Base-by-base conservation (phyloP, 2,888 invertebrate genomes). In the Stegana nigrithorax region DNA sequence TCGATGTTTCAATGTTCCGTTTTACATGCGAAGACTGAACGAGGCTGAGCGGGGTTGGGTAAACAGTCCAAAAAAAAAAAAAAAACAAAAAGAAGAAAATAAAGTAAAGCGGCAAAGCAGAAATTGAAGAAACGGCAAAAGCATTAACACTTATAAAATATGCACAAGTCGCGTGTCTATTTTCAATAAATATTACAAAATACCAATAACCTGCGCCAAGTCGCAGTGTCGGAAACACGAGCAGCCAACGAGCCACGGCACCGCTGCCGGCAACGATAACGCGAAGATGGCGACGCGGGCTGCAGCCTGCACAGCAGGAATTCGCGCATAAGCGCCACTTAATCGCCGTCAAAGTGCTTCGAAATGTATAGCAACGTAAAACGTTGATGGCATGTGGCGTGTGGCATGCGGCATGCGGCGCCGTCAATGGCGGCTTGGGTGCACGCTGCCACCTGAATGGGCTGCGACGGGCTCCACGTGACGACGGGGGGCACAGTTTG, bases 91-190 rank as follows among this genome's bases (percentile, higher is more conserved):
- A 10, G 3, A 5, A 32, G n/a, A 32, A n/a, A 32, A 32, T 12
- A 32, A 32, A 12, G 32, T 32, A 10, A 32, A n/a, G 2, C n/a
- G 32, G 32, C 32, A 32, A 32, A 5, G 74, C 74, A 12, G 27
- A 19, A 47, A 47, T 23, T 7, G 27, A 19, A 17, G 23, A 27
- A 45, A 32, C 23, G 29, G 23, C 32, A 55, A 47, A 26, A 36
- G 61, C 63, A 61, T 62, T 67, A 50, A 58, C 64, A 65, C 73
- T 73, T 71, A 72, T 80, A 79, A 79, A 79, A 78, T 78, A 78
- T 80, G 73, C 73, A 72, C 64, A 63, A 64, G 63, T 80, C 76
- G 80, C 79, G 75, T 79, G 79, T 73, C 73, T 70, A 61, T 69
- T 73, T 70, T 68, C 73, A 80, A 80, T 79, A 79, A 79, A 79